Conservation (phyloP, 2,888 invertebrate species). For the Apamea crenata region DNA sequence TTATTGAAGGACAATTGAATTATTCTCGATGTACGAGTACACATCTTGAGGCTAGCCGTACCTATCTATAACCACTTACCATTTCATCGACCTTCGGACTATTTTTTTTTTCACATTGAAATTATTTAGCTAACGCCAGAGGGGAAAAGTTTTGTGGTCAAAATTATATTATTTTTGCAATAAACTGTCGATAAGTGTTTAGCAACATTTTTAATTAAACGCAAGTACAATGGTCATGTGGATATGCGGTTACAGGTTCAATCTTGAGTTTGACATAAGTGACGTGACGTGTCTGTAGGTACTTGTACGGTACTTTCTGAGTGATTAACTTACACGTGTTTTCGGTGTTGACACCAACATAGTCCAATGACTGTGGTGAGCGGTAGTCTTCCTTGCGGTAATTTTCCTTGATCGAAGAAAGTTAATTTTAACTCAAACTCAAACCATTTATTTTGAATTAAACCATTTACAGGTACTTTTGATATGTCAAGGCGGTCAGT, state of each 20-base stretch:
- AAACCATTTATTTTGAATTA: neutral
- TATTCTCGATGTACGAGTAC: neutral
- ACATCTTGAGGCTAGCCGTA: neutral
- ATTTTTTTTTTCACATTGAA: neutral
- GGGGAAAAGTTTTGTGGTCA: slow-evolving; percentile 13
- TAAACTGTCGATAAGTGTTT: neutral
- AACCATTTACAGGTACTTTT: neutral
- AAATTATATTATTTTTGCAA: slow-evolving; percentile 1
- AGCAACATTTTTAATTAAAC: neutral
- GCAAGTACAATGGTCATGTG: neutral
- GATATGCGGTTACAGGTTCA: neutral
- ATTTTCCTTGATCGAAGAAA: neutral
- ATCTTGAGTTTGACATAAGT: neutral
- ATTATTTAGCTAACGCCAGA: neutral
- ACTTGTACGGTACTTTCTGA: neutral
- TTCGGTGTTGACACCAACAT: neutral
- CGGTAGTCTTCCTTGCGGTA: neutral
- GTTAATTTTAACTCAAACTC: neutral
- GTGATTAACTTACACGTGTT: neutral
- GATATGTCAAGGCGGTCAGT: too few relatives aligned
- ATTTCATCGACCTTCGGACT: neutral
- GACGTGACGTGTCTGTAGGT: neutral
- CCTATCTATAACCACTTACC: neutral
- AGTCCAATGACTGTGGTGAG: neutral
- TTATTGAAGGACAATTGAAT: neutral